A percentile compares a stretch with the other conserved stretches of the same genome.
Conservation (phyloP, 2,888 invertebrate genomes). For the Tortricodes alternella region DNA sequence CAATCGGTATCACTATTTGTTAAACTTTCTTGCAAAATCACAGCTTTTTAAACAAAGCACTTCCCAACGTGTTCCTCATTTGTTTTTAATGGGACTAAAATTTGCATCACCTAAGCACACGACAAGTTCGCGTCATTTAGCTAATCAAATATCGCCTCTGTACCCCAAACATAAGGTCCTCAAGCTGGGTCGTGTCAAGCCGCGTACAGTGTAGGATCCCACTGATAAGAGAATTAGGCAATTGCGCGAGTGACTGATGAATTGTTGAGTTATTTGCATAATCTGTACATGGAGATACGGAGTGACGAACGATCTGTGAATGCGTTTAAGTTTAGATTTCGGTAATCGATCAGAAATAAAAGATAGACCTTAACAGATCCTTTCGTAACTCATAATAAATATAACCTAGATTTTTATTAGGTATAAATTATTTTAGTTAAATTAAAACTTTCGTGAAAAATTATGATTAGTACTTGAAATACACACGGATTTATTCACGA, state of each 20-base stretch:
- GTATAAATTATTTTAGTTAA: too few species aligned
- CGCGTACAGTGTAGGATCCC: slow-evolving; percentile 36
- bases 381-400: too few species aligned
- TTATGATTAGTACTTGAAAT: too few species aligned
- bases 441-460: too few species aligned
- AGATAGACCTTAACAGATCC: too few species aligned
- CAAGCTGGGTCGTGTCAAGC: slow-evolving; percentile 44
- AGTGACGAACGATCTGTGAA: slow-evolving; percentile 30
- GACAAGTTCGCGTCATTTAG: background rate
- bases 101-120: background rate
- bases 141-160: background rate
- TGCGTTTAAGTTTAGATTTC: background rate
- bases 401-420: too few species aligned
- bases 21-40: background rate
- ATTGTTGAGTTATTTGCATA: slow-evolving; percentile 57
- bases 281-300: slow-evolving; percentile 38
- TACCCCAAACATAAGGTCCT: slow-evolving; percentile 16
- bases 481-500: too few species aligned
- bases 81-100: background rate
- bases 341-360: background rate
- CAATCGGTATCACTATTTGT: too few species aligned
- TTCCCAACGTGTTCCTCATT: background rate
- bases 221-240: slow-evolving; percentile 57
- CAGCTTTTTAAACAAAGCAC: background rate
- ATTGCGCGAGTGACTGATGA: slow-evolving; percentile 67